Conservation (phyloP, 2,113 vertebrate species). For the Zosterops hypoxanthus region DNA sequence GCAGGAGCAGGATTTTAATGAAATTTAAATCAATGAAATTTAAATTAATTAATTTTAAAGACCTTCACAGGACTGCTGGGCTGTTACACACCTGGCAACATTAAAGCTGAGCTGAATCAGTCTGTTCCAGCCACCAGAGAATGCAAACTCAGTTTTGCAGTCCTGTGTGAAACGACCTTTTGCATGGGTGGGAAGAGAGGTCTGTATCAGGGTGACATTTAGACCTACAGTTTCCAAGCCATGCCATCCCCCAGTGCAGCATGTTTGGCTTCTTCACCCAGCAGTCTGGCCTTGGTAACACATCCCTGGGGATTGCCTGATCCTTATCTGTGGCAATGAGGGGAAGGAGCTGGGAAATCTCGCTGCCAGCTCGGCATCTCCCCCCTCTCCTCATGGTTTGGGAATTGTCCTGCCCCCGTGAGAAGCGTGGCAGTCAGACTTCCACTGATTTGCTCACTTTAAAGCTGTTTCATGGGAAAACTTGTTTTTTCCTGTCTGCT, state of each 20-base stretch:
- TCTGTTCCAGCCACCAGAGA: background rate
- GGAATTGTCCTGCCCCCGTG: background rate
- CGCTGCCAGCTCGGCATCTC: background rate
- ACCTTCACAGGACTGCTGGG: background rate
- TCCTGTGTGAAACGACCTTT: background rate
- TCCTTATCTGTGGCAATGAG: no score
- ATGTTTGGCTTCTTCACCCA: fast-evolving
- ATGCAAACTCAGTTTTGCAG: background rate
- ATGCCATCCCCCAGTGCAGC: no score
- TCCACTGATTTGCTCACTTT: background rate
- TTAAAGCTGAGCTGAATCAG: background rate
- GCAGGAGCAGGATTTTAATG: background rate
- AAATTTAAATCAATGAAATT: background rate
- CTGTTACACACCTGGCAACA: background rate
- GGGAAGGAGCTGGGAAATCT: background rate
- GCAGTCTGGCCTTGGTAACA: background rate
- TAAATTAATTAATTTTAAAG: background rate
- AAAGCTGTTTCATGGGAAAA: background rate
- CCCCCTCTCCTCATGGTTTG: background rate
- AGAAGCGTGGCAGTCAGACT: background rate
- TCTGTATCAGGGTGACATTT: background rate
- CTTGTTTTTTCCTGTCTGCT: background rate
- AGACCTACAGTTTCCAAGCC: background rate
- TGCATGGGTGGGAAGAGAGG: background rate
- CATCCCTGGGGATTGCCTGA: background rate